Conservation (phyloP, 2,113 vertebrate genomes). For the Clarias gariepinus region DNA sequence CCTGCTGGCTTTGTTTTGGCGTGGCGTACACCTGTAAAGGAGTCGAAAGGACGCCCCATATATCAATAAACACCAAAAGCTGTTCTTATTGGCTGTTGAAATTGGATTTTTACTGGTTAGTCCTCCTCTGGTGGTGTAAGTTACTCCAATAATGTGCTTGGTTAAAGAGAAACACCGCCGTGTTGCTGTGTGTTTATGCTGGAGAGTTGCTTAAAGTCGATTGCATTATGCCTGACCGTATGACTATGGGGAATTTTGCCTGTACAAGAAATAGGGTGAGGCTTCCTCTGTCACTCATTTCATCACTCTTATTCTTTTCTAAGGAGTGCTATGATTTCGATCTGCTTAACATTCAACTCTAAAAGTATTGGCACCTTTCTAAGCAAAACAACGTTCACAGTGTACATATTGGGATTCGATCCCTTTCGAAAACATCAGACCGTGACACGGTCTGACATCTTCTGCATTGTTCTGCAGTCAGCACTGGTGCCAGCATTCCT, state of each 20-base stretch:
- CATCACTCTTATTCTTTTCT: slow-evolving; percentile 19
- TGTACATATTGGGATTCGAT: neutral
- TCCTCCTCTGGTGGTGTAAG: neutral
- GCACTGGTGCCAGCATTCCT: neutral
- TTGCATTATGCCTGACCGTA: neutral
- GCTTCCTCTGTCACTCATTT: slow-evolving; percentile 11
- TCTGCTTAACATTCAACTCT: neutral
- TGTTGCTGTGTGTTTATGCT: neutral
- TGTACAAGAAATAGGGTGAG: slow-evolving; percentile 12
- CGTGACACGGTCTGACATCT: neutral
- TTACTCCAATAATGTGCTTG: neutral
- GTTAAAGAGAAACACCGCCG: neutral
- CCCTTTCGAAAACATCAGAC: neutral
- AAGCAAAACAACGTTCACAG: neutral
- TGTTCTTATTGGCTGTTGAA: neutral
- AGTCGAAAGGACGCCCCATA: neutral
- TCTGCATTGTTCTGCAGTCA: neutral
- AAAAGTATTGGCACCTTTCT: neutral
- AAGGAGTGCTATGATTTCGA: neutral
- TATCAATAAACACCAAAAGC: slow-evolving; percentile 13
- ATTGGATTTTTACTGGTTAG: neutral
- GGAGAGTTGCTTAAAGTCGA: neutral
- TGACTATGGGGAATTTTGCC: slow-evolving; percentile 9
- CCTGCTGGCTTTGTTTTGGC: slow-evolving; percentile 36
- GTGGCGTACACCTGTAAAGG: slow-evolving; percentile 22